Percentiles rank a stretch among this genome's conserved stretches.
Conservation (phyloP, 2,888 invertebrate species). For the Pegoplata infirma region DNA sequence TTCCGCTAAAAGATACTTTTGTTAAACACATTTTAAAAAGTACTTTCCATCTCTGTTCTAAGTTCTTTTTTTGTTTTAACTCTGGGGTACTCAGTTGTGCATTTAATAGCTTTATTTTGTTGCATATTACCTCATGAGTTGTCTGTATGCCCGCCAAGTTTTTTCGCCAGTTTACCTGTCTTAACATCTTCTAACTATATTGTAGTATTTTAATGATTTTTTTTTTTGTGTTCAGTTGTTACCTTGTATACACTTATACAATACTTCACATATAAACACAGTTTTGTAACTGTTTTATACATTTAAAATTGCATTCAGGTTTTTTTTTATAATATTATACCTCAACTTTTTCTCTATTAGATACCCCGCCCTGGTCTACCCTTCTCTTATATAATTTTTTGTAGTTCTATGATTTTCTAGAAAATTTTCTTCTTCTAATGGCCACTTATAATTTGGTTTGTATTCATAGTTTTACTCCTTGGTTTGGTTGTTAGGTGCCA, state of each 20-base stretch:
- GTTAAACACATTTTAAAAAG: too few relatives aligned
- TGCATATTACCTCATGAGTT: not conserved
- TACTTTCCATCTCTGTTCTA: too few relatives aligned
- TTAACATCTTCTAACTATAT: too few relatives aligned
- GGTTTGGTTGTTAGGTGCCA: conserved; percentile 10
- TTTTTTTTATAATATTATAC: not conserved
- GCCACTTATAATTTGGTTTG: conserved; percentile 9
- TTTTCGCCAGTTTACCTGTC: not conserved
- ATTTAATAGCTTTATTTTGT: conserved; percentile 8
- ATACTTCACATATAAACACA: conserved; percentile 57
- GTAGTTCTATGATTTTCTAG: conserved; percentile 38
- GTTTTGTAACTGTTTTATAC: conserved; percentile 56
- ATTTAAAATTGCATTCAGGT: conserved; percentile 29
- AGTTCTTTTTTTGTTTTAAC: too few relatives aligned
- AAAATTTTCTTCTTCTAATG: conserved; percentile 39
- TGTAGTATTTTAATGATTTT: conserved; percentile 22
- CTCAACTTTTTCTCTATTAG: not conserved
- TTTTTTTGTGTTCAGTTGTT: not conserved
- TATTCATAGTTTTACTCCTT: conserved; percentile 13
- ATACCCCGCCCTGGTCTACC: not conserved
- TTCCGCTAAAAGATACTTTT: too few relatives aligned
- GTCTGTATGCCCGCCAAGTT: conserved; percentile 19
- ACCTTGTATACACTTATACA: not conserved
- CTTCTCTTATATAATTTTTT: conserved; percentile 14
- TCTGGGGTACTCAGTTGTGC: not conserved